phyloP scores from a whole-genome alignment of 2,888 invertebrate species.

The Oeneis ivallda region DNA sequence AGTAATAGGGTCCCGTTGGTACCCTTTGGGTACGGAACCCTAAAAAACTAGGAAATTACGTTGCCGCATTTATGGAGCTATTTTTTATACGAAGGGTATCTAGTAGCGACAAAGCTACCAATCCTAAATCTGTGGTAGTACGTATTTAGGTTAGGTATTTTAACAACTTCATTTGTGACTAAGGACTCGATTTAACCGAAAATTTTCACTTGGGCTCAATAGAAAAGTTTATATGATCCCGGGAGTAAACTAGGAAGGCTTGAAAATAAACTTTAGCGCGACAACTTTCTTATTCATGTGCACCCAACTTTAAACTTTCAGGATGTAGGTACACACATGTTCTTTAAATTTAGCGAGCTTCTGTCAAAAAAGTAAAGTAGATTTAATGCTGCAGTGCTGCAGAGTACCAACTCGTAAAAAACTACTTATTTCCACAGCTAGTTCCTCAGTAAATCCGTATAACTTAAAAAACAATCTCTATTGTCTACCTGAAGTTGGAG shows the following conservation, averaged over 20 bases:
- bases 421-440: neutral
- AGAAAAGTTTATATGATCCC: neutral
- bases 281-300: constrained; percentile 9
- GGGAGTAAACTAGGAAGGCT: constrained; percentile 2
- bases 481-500: no score
- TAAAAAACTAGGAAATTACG: no score
- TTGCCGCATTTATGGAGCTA: no score
- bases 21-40: no score
- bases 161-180: neutral
- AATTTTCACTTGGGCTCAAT: neutral
- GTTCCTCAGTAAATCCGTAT: neutral
- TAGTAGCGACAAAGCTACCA: no score
- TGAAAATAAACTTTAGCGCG: neutral
- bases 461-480: no score
- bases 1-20: no score
- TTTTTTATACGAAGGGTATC: no score
- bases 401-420: constrained; percentile 1
- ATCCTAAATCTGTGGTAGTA: no score
- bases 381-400: neutral
- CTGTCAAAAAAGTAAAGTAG: constrained; percentile 2
- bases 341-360: constrained; percentile 10
- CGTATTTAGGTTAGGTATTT: no score
- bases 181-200: neutral
- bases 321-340: neutral
- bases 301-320: constrained; percentile 5